phyloP scores from a whole-genome alignment of 1,140 invertebrate genomes.

The Bombus impatiens region DNA sequence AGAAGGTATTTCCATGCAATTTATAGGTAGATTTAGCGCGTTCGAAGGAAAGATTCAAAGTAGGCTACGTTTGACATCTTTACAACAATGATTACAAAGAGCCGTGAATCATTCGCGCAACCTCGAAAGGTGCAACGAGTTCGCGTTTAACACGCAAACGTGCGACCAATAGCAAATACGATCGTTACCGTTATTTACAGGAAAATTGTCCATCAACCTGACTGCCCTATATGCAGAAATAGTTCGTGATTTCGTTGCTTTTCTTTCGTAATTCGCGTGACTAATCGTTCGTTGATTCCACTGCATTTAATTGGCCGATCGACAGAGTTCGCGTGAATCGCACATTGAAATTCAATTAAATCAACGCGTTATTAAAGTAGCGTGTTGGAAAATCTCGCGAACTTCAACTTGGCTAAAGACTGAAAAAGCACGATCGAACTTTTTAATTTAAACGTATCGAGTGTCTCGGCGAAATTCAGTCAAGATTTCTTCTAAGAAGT shows the following conservation, averaged over 20 bases:
- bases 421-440: neutral
- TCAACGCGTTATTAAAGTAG: neutral
- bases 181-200: neutral
- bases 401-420: neutral
- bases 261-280: neutral
- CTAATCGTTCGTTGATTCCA: neutral
- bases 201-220: neutral
- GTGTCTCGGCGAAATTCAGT: neutral
- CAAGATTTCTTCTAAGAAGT: neutral
- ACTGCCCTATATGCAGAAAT: neutral
- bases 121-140: slow-evolving; percentile 35
- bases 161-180: neutral
- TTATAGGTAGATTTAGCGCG: neutral
- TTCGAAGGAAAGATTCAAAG: neutral
- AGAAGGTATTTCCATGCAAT: neutral
- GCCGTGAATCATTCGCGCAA: slow-evolving; percentile 28
- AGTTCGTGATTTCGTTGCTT: neutral
- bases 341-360: neutral
- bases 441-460: neutral
- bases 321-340: neutral
- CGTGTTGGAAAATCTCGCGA: neutral
- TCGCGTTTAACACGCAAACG: slow-evolving; percentile 56
- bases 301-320: neutral
- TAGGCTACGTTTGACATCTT: slow-evolving; percentile 5
- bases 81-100: neutral